Evolutionary conservation across 2,113 vertebrate genomes (phyloP).

Genomic region (Oryzias celebensis): DNA sequence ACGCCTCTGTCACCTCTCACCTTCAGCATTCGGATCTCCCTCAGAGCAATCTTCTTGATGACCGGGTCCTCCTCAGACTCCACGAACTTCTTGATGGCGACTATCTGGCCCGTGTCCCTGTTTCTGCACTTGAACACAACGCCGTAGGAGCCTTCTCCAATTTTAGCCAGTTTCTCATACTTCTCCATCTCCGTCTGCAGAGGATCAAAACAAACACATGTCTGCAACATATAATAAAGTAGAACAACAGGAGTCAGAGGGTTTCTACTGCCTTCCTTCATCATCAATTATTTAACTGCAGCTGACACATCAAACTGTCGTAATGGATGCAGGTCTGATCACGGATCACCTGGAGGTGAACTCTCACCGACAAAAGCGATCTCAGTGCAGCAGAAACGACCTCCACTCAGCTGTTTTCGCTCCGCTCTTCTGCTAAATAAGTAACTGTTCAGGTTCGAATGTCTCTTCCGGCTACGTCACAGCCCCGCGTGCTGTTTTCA

Average conservation of each 20-base stretch:
- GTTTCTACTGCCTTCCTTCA: neutral
- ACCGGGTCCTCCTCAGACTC: conserved; percentile 87
- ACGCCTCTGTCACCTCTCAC: conserved; percentile 50
- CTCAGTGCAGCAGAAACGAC: neutral
- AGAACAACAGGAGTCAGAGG: neutral
- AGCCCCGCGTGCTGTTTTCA: too few species aligned
- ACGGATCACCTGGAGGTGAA: too few species aligned
- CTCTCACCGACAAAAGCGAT: too few species aligned
- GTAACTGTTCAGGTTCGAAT: too few species aligned
- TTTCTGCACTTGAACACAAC: conserved; percentile 88
- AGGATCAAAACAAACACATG: conserved; percentile 11
- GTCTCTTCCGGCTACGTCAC: too few species aligned
- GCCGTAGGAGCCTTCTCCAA: conserved; percentile 88
- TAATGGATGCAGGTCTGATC: neutral
- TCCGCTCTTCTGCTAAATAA: too few species aligned
- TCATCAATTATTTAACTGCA: neutral
- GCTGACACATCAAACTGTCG: too few species aligned
- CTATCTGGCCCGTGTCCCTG: conserved; percentile 82
- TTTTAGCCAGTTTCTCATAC: conserved; percentile 86
- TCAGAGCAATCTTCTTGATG: conserved; percentile 85
- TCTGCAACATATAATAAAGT: neutral
- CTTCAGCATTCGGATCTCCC: conserved; percentile 88
- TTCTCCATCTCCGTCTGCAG: conserved; percentile 79
- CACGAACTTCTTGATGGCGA: conserved; percentile 88
- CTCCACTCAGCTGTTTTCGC: neutral